phyloP scores from a whole-genome alignment of 2,797 vertebrate species.

The Etheostoma perlongum region DNA sequence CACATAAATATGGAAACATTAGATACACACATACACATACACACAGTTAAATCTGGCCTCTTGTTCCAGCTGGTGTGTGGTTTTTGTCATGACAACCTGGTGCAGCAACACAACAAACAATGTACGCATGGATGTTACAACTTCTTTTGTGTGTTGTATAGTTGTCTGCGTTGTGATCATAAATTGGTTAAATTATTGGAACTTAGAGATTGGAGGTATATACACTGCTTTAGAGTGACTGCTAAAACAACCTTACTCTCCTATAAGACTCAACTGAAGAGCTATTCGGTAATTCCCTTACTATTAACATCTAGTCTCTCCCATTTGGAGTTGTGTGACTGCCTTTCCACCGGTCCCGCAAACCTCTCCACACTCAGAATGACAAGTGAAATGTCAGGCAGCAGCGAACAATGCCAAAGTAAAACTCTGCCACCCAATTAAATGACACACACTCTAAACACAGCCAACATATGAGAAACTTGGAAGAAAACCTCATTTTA shows the following conservation, averaged over 20 bases:
- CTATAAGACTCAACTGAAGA: constrained; percentile 6
- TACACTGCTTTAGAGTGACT: neutral
- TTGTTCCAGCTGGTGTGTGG: constrained; percentile 58
- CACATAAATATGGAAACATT: constrained; percentile 38
- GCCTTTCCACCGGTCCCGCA: constrained; percentile 56
- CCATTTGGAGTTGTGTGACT: constrained; percentile 51
- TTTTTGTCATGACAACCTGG: constrained; percentile 55
- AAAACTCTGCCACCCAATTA: constrained; percentile 56
- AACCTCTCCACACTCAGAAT: constrained; percentile 35
- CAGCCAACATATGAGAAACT: constrained; percentile 46
- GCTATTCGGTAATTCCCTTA: neutral
- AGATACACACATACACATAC: constrained; percentile 1
- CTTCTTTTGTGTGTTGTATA: constrained; percentile 1
- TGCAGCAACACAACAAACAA: constrained; percentile 37
- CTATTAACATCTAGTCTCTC: constrained; percentile 42
- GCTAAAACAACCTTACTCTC: constrained; percentile 2
- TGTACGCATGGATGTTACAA: neutral
- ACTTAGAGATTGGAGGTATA: neutral
- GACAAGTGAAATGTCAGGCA: constrained; percentile 50
- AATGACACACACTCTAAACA: constrained; percentile 52
- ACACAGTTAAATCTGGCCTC: constrained; percentile 54
- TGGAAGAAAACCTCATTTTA: constrained; percentile 30
- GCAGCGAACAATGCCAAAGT: constrained; percentile 53
- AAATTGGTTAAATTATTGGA: neutral
- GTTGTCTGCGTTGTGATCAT: neutral